Evolutionary conservation across 2,888 invertebrate genomes (phyloP).

Genomic region (Prenolepis imparis): DNA sequence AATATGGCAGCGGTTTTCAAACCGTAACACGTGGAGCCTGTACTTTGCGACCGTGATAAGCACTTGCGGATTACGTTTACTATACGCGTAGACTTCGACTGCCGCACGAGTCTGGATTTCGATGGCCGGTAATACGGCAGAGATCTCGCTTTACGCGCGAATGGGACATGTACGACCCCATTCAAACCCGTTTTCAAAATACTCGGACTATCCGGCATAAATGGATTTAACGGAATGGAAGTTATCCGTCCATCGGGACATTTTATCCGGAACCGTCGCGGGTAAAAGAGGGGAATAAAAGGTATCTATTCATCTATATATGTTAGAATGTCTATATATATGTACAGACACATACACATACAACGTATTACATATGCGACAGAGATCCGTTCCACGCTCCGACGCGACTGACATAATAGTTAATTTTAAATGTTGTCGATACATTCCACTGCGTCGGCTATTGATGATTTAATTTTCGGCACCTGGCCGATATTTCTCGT

Average conservation of each 20-base stretch:
- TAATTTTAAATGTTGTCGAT: conserved; percentile 51
- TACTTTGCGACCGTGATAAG: conserved; percentile 57
- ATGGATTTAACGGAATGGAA: conserved; percentile 69
- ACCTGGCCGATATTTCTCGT: conserved; percentile 35
- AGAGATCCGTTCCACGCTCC: conserved; percentile 42
- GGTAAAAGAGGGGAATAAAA: conserved; percentile 19
- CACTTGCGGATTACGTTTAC: conserved; percentile 55
- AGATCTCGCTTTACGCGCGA: conserved; percentile 31
- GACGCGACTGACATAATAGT: conserved; percentile 40
- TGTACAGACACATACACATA: no score
- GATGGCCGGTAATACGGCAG: conserved; percentile 25
- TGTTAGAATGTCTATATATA: background rate
- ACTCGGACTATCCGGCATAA: conserved; percentile 59
- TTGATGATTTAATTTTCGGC: conserved; percentile 54
- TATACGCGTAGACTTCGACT: conserved; percentile 52
- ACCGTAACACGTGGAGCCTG: conserved; percentile 26
- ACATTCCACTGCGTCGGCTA: conserved; percentile 33
- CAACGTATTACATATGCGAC: conserved; percentile 7
- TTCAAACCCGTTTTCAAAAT: conserved; percentile 63
- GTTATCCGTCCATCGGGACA: conserved; percentile 59
- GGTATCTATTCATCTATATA: background rate
- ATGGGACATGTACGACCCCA: conserved; percentile 37
- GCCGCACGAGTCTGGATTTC: conserved; percentile 57
- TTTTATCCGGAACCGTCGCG: conserved; percentile 26
- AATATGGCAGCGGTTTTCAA: conserved; percentile 62